Percentiles rank a stretch among this genome's conserved stretches.
These are phyloP conservation scores for Phymorhynchus buccinoides DNA, from an alignment of 1,140 invertebrate genomes.

Conservation along the genomic window DNA sequence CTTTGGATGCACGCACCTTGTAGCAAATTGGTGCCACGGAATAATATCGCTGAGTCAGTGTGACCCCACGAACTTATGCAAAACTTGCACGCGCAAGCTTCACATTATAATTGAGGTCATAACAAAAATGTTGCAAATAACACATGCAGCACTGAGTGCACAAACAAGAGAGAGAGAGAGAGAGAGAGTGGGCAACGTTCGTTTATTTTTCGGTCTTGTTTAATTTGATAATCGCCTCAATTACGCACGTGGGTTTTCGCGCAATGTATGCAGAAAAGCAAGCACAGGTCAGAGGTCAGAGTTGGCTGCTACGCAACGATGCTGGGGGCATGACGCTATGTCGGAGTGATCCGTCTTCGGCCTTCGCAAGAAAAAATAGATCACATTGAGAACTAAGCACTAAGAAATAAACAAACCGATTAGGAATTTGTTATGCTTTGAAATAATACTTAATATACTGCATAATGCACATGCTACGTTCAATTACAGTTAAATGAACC, in stretches of 20 bases:
- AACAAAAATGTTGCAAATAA: not conserved
- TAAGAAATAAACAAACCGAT: not conserved
- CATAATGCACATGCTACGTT: not conserved
- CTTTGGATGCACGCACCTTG: no score
- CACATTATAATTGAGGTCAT: not conserved
- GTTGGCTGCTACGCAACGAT: conserved; percentile 62
- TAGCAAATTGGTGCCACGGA: no score
- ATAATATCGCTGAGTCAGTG: no score
- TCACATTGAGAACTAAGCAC: not conserved
- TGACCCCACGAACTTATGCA: no score
- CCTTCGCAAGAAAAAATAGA: conserved; percentile 47
- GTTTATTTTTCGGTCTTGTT: not conserved
- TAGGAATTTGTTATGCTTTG: not conserved
- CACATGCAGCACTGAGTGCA: no score
- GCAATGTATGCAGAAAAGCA: conserved; percentile 34
- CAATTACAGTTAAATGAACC: not conserved
- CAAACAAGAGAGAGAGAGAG: not conserved
- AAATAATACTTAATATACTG: not conserved
- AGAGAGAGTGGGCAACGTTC: not conserved
- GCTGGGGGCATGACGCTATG: conserved; percentile 58
- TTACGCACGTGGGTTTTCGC: conserved; percentile 16
- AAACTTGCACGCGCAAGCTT: no score
- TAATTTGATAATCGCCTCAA: not conserved
- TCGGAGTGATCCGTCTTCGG: conserved; percentile 41
- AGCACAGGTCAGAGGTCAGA: conserved; percentile 52